Base-by-base conservation (phyloP, 2,797 vertebrate genomes). In the Lithobates sylvaticus region DNA sequence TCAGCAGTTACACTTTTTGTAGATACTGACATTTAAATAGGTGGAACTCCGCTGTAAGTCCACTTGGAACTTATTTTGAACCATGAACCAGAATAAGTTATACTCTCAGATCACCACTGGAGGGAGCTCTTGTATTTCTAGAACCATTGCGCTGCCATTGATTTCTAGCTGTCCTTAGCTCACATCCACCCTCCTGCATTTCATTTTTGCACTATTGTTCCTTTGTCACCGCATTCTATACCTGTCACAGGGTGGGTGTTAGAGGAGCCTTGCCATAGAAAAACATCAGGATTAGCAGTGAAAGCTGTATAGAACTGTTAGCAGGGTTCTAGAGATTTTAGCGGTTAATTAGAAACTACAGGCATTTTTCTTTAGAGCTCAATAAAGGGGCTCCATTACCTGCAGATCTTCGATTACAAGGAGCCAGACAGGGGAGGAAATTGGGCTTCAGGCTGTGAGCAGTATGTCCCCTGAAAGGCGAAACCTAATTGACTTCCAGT, bases 301-400 rank as follows among this genome's bases (percentile, higher is more conserved):
- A 71, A 18, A 29, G 50, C 64, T n/a, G 26, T 34, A 44, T 29
- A 64, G 5, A 78, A 84, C 73, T 61, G 54, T n/a, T 64, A 16
- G 36, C 76, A 50, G 39, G 69, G 70, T 26, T 67, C 39, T n/a
- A 72, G 18, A 67, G 71, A 58, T 74, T 76, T 67, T 76, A 75
- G 16, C 26, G 68, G 69, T 76, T 76, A 86, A 86, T 86, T 81
- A 81, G 26, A 61, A 80, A 75, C 84, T 75, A 69, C 84, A 81
- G 84, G 84, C 74, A 77, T 81, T 69, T 77, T n/a, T 42, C 26
- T 74, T 42, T 7, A 81, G 61, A 23, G 71, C 78, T 74, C 72
- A 86, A 75, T 86, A 81, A 86, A 73, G 58, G 64, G 71, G 72
- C 78, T 67, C 21, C 44, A 75, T 67, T 75, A 86, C n/a, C 44